phyloP scores from a whole-genome alignment of 1,140 invertebrate genomes.

The Papilio helenus region DNA sequence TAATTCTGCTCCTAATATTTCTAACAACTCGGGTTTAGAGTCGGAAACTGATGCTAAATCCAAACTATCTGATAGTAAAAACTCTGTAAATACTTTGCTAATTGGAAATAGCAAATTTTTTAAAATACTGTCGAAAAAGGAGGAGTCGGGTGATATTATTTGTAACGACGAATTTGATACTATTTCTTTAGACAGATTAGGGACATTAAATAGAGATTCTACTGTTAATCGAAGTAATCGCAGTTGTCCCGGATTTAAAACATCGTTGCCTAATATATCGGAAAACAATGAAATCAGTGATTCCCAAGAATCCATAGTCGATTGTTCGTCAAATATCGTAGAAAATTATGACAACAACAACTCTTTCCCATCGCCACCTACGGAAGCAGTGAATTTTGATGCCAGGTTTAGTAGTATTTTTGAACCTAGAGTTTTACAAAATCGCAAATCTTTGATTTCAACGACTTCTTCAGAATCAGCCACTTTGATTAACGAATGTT shows the following conservation, averaged over 20 bases:
- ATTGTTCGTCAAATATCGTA: constrained; percentile 52
- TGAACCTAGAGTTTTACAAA: constrained; percentile 61
- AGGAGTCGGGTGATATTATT: constrained; percentile 73
- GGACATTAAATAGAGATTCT: constrained; percentile 72
- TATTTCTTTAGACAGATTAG: constrained; percentile 75
- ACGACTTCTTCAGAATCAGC: constrained; percentile 62
- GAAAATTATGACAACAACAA: constrained; percentile 52
- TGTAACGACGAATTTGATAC: constrained; percentile 80
- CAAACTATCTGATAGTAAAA: constrained; percentile 63
- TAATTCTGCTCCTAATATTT: constrained; percentile 79
- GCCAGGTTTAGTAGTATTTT: constrained; percentile 64
- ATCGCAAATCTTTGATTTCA: constrained; percentile 57
- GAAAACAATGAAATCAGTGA: constrained; percentile 76
- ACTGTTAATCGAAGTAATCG: constrained; percentile 76
- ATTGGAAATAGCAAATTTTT: constrained; percentile 81
- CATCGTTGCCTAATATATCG: constrained; percentile 76
- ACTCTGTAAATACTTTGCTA: constrained; percentile 63
- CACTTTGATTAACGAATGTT: constrained; percentile 73
- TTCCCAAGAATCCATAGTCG: constrained; percentile 61
- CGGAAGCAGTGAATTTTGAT: constrained; percentile 62
- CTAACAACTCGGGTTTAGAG: constrained; percentile 67
- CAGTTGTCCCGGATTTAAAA: constrained; percentile 79
- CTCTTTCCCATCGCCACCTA: constrained; percentile 41
- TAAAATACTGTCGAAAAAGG: constrained; percentile 76
- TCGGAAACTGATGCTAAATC: constrained; percentile 67